Conservation (phyloP, 2,888 invertebrate genomes). For the Cosmia pyralina region DNA sequence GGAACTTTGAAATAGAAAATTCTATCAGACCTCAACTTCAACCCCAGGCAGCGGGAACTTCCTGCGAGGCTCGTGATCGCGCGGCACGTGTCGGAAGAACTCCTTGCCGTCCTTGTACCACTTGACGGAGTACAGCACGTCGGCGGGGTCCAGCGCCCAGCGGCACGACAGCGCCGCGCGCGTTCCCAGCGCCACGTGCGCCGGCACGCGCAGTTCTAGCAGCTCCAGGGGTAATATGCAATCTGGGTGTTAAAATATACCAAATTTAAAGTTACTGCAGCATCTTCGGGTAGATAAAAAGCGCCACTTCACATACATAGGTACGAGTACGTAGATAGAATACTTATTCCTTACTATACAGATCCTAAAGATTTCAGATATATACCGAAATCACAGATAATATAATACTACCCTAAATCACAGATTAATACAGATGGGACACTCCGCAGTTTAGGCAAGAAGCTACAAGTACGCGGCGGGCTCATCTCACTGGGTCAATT, state of each 20-base stretch:
- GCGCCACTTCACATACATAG: too few species aligned
- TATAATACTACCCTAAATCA: too few species aligned
- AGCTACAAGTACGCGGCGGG: too few species aligned
- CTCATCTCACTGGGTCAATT: too few species aligned
- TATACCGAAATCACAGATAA: too few species aligned
- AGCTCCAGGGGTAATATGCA: conserved; percentile 88
- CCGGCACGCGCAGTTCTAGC: conserved; percentile 94
- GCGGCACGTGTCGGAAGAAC: conserved; percentile 96
- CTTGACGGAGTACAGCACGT: conserved; percentile 96
- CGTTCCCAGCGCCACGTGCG: conserved; percentile 94
- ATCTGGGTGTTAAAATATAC: conserved; percentile 22
- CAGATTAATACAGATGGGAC: too few species aligned
- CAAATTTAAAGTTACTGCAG: neutral
- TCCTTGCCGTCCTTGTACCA: conserved; percentile 98
- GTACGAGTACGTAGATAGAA: neutral
- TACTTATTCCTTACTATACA: neutral
- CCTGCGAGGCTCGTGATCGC: conserved; percentile 94
- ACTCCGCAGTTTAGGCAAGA: too few species aligned
- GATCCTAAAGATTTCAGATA: too few species aligned
- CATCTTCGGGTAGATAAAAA: neutral
- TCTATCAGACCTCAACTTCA: conserved; percentile 92
- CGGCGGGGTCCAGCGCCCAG: conserved; percentile 94
- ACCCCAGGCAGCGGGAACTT: conserved; percentile 95
- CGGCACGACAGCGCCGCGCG: conserved; percentile 94
- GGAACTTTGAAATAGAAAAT: neutral